These are phyloP conservation scores for Intellagama lesueurii DNA, from an alignment of 2,797 vertebrate genomes.

Conservation along the genomic window DNA sequence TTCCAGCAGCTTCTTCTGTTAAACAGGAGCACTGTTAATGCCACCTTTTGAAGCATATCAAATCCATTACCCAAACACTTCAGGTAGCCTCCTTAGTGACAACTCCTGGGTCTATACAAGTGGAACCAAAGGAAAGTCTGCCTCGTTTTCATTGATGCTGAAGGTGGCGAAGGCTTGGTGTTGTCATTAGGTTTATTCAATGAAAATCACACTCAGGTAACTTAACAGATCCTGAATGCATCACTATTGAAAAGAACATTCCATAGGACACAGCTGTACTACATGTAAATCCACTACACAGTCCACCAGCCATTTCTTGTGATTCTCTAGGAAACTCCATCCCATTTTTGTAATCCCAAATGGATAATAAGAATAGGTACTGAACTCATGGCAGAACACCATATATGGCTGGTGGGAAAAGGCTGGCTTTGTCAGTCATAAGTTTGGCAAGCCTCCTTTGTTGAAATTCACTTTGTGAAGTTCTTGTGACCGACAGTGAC, in stretches of 20 bases:
- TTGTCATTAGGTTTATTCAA: not conserved
- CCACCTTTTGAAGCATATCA: not conserved
- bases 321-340: not conserved
- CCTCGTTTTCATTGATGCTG: not conserved
- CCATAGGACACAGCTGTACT: not conserved
- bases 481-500: not conserved
- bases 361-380: not conserved
- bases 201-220: not conserved
- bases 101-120: not conserved
- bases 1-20: not conserved
- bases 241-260: not conserved
- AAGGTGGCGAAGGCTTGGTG: not conserved
- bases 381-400: not conserved
- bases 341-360: no score
- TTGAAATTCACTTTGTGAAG: constrained; percentile 9
- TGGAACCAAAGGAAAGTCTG: not conserved
- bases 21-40: not conserved
- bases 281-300: not conserved
- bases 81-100: not conserved
- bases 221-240: not conserved
- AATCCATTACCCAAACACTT: not conserved
- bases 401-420: not conserved
- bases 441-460: not conserved
- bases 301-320: not conserved
- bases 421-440: not conserved